These are phyloP conservation scores for Capitulum mitella DNA, from an alignment of 2,888 invertebrate genomes.

Conservation along the genomic window DNA sequence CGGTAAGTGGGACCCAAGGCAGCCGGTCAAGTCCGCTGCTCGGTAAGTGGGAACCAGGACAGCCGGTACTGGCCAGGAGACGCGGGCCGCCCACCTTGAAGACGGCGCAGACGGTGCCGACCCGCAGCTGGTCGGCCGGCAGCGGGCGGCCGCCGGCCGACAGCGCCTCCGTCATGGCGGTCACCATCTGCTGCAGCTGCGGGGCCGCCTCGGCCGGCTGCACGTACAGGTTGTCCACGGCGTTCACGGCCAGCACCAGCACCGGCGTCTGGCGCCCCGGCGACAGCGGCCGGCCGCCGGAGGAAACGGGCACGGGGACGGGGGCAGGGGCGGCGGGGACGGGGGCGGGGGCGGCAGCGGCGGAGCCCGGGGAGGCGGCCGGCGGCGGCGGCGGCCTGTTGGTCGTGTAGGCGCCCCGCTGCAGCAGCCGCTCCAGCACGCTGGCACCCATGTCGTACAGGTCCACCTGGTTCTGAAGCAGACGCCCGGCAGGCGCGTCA, in stretches of 20 bases:
- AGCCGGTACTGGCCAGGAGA: too few relatives aligned
- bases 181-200: neutral
- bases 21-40: too few relatives aligned
- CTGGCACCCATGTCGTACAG: neutral
- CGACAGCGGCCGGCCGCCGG: neutral
- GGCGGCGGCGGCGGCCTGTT: too few relatives aligned
- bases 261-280: neutral
- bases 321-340: neutral
- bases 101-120: neutral
- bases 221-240: conserved; percentile 2
- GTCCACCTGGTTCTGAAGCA: conserved; percentile 12
- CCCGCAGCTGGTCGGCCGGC: neutral
- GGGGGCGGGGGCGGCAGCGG: neutral
- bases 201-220: neutral
- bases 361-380: neutral
- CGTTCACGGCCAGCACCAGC: neutral
- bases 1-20: too few relatives aligned
- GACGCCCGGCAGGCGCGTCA: neutral
- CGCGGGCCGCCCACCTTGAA: neutral
- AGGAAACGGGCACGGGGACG: neutral
- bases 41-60: too few relatives aligned
- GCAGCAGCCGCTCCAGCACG: neutral
- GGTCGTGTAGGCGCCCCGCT: neutral
- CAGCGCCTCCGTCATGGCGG: neutral
- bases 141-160: neutral